Evolutionary conservation across 2,797 vertebrate genomes (phyloP).

Genomic region (Champsocephalus gunnari): DNA sequence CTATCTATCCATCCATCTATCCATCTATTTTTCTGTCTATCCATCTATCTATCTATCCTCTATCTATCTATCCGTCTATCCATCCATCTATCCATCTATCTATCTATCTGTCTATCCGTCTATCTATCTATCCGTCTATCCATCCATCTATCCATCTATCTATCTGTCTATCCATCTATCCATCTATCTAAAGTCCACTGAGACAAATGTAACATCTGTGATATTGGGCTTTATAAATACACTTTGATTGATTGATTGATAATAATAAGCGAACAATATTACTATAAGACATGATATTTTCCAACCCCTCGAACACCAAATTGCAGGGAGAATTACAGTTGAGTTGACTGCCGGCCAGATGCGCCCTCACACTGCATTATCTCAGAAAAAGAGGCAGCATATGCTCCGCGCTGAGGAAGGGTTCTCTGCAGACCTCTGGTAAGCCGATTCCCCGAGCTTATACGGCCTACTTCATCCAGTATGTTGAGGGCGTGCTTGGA

Average conservation of each 20-base stretch:
- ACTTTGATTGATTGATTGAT: no score
- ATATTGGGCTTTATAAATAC: no score
- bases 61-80: no score
- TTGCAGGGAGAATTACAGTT: conserved; percentile 59
- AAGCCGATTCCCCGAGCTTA: conserved; percentile 63
- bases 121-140: rapidly evolving
- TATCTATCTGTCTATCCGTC: no score
- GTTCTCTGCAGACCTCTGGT: conserved; percentile 61
- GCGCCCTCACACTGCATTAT: conserved; percentile 57
- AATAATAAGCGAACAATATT: conserved; percentile 16
- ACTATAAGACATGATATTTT: conserved; percentile 43
- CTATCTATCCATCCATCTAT: rapidly evolving
- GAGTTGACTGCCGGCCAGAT: conserved; percentile 63
- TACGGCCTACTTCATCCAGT: conserved; percentile 64
- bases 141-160: no score
- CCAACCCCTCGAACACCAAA: conserved; percentile 53
- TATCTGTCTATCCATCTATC: no score
- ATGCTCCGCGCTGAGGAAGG: conserved; percentile 58
- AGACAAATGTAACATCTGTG: no score
- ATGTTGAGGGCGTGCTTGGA: conserved; percentile 57
- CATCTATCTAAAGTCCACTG: no score
- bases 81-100: no score
- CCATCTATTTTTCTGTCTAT: no score
- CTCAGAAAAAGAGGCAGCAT: conserved; percentile 44
- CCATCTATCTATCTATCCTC: no score